Evolutionary conservation across 2,113 vertebrate species (phyloP).

Genomic region (Sterrhoptilus dennistouni): DNA sequence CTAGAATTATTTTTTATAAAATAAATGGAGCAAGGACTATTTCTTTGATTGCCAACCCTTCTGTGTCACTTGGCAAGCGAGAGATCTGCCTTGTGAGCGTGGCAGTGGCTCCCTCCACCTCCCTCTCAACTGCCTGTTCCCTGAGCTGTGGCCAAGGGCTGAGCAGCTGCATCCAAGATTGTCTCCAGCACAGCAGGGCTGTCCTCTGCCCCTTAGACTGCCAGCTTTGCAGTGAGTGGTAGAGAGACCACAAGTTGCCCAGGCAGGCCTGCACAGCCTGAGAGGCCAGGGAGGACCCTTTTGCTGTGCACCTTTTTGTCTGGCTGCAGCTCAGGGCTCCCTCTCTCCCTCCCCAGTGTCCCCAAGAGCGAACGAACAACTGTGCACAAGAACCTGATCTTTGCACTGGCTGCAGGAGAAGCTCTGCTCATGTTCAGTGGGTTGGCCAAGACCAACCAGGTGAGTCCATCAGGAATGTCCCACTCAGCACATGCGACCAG

Average conservation of each 20-base stretch:
- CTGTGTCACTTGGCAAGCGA: background rate
- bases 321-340: background rate
- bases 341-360: conserved; percentile 65
- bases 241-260: background rate
- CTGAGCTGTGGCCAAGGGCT: background rate
- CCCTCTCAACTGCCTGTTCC: background rate
- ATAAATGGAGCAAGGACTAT: background rate
- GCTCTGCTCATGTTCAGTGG: conserved; percentile 88
- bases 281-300: background rate
- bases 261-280: background rate
- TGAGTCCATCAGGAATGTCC: conserved; percentile 7
- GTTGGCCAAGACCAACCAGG: conserved; percentile 81
- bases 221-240: background rate
- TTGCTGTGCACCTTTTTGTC: accelerated
- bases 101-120: background rate
- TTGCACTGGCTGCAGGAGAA: conserved; percentile 83
- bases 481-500: accelerated
- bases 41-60: background rate
- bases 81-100: background rate
- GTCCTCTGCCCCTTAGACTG: background rate
- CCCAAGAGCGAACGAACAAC: conserved; percentile 87
- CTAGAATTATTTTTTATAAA: background rate
- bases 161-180: accelerated
- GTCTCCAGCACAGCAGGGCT: background rate
- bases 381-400: conserved; percentile 91